phyloP scores from a whole-genome alignment of 1,140 invertebrate species.

The Lepeophtheirus salmonis region DNA sequence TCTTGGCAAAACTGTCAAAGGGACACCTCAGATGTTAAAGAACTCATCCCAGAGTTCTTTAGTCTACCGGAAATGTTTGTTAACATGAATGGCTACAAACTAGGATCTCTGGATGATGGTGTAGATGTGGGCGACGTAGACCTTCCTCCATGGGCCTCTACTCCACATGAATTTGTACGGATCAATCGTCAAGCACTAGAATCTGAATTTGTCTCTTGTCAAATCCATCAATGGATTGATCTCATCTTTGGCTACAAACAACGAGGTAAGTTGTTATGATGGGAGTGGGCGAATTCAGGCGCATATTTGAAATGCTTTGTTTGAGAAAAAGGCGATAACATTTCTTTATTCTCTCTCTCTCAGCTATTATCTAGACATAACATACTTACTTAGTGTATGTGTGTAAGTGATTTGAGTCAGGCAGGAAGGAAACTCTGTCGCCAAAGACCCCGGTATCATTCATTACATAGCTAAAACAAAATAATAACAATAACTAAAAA shows the following conservation, averaged over 20 bases:
- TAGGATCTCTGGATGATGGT: slow-evolving; percentile 74
- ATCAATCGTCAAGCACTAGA: slow-evolving; percentile 88
- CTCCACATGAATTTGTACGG: slow-evolving; percentile 88
- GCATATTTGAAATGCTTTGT: no score
- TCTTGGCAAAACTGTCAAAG: slow-evolving; percentile 97
- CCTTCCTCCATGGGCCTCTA: slow-evolving; percentile 85
- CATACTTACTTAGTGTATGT: no score
- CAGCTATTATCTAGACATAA: no score
- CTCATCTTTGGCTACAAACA: slow-evolving; percentile 99
- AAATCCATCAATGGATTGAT: slow-evolving; percentile 99
- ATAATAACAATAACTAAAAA: no score
- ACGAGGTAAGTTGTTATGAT: slow-evolving; percentile 49
- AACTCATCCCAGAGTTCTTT: slow-evolving; percentile 95
- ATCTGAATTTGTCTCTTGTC: slow-evolving; percentile 96
- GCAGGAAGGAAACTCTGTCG: no score
- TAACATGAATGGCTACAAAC: slow-evolving; percentile 64
- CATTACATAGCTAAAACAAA: no score
- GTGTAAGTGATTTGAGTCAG: no score
- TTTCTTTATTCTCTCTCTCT: no score
- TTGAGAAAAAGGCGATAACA: no score
- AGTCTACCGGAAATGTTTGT: slow-evolving; percentile 98
- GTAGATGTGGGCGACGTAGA: slow-evolving; percentile 62
- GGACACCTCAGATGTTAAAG: slow-evolving; percentile 97
- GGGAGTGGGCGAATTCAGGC: no score
- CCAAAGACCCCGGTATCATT: no score